phyloP scores from a whole-genome alignment of 1,140 invertebrate genomes.

The Diachasma alloeum region DNA sequence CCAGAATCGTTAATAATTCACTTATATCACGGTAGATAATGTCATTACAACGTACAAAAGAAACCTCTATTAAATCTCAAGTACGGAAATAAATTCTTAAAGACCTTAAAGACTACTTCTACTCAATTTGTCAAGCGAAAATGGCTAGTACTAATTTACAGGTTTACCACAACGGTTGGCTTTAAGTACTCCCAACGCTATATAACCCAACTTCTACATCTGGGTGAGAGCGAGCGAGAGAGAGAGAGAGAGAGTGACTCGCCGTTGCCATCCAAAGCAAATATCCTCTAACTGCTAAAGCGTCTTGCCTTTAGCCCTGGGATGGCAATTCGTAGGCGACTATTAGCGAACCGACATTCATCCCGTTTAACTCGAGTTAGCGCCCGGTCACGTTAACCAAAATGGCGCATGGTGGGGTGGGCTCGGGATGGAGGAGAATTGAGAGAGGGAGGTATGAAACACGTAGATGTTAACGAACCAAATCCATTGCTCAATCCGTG shows the following conservation, averaged over 20 bases:
- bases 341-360: constrained; percentile 59
- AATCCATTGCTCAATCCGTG: constrained; percentile 5
- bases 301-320: constrained; percentile 14
- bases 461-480: constrained; percentile 1
- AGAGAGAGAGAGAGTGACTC: neutral
- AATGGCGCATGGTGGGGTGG: neutral
- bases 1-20: neutral
- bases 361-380: constrained; percentile 60
- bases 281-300: constrained; percentile 7
- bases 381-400: constrained; percentile 29
- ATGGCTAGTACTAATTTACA: constrained; percentile 10
- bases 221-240: neutral
- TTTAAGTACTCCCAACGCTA: neutral
- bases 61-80: neutral
- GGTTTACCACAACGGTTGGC: constrained; percentile 10
- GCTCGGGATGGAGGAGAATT: neutral
- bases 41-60: neutral
- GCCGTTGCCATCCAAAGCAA: neutral
- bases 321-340: constrained; percentile 55
- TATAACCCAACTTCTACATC: neutral
- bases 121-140: constrained; percentile 3
- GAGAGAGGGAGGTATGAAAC: neutral
- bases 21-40: neutral
- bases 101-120: neutral
- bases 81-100: neutral